Conservation (phyloP, 2,797 vertebrate species). For the Siniperca obscura region DNA sequence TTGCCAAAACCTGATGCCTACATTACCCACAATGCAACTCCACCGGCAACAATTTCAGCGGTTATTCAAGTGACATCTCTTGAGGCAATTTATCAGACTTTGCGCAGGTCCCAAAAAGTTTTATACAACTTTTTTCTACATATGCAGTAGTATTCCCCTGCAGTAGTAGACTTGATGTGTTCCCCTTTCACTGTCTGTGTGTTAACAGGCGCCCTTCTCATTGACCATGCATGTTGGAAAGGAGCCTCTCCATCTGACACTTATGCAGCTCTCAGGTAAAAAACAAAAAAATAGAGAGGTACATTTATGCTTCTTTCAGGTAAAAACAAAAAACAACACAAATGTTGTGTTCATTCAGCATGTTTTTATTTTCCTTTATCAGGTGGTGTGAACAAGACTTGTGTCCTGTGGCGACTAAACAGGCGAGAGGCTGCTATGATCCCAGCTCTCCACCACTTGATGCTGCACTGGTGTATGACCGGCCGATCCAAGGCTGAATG, state of each 20-base stretch:
- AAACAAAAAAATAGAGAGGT: not conserved
- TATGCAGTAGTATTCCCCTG: not conserved
- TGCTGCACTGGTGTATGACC: constrained; percentile 81
- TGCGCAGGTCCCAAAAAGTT: not conserved
- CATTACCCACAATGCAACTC: constrained; percentile 15
- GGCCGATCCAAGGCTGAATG: constrained; percentile 32
- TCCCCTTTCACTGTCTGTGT: constrained; percentile 7
- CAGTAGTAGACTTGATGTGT: not conserved
- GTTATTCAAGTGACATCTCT: not conserved
- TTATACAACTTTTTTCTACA: not conserved
- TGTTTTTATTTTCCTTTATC: constrained; percentile 30
- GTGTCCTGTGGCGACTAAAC: constrained; percentile 79
- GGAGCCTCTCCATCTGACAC: constrained; percentile 75
- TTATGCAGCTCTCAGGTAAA: constrained; percentile 82
- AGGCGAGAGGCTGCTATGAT: constrained; percentile 78
- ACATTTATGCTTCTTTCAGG: not conserved
- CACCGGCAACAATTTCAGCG: not conserved
- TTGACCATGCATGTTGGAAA: constrained; percentile 85
- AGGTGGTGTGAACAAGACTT: constrained; percentile 89
- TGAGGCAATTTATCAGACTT: not conserved
- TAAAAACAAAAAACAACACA: not conserved
- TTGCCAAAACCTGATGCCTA: not conserved
- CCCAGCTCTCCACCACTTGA: constrained; percentile 64
- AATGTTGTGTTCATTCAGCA: not conserved
- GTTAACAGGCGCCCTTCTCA: constrained; percentile 83